Evolutionary conservation across 2,888 invertebrate species (phyloP), one percentile per base, ranked within the genome.

Genomic region (Panopea generosa): DNA sequence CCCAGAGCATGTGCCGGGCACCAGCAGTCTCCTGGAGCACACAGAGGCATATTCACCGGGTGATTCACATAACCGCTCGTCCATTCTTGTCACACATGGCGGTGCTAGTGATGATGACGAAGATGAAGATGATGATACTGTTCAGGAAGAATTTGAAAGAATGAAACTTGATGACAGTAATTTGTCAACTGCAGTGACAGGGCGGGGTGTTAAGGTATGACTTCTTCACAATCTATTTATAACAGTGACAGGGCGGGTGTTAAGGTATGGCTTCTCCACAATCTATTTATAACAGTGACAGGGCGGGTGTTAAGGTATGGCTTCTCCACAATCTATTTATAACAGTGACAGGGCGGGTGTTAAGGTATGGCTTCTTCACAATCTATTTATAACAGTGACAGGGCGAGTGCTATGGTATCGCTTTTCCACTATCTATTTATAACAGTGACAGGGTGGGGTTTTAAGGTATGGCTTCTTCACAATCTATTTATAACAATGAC

Each of bases 1-100:
- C 6, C 88, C 88, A 3, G 89, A 90, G 11, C 85, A 85, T 56
- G 81, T 81, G 0, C 89, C 88, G 2, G 85, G 88, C 2, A 82
- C 82, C 57, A 67, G 84, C 4, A 84, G 79, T 22, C 27, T 86
- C 56, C 82, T 84, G 49, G 89, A 88, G 57, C 73, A 76, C 43
- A 87, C 84, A 59, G 86, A 87, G 53, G 76, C 57, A 7, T 77
- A 79, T 22, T 72, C 82, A 2, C 72, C 77, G n/a, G n/a, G n/a
- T n/a, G n/a, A n/a, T n/a, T n/a, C n/a, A n/a, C n/a, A n/a, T n/a
- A 79, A 82, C 29, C 75, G 77, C 6, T 65, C 81, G 20, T 84
- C 86, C 0, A 56, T 85, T 18, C 62, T 83, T 40, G 67, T 86
- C 3, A 71, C 59, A 1, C 82, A 75, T 18, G 74, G 70, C 18